These are phyloP conservation scores for Mayetiola destructor DNA, from an alignment of 2,888 invertebrate genomes.

Conservation along the genomic window DNA sequence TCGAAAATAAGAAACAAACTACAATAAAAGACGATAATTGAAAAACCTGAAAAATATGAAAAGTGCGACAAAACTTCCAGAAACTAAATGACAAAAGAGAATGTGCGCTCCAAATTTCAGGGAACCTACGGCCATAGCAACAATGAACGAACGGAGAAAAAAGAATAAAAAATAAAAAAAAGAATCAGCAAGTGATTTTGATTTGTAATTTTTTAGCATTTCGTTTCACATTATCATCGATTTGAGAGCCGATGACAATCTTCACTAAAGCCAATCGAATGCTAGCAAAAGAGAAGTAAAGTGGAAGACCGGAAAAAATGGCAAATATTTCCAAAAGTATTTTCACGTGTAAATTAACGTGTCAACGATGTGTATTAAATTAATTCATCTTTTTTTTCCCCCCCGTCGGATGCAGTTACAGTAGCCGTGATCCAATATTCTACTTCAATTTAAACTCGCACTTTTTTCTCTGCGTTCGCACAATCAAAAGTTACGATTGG, in stretches of 20 bases:
- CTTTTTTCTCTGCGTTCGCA: not conserved
- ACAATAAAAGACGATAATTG: not conserved
- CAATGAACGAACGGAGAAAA: not conserved
- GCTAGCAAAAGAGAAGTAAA: too few species aligned
- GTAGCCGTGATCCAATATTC: not conserved
- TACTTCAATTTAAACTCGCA: not conserved
- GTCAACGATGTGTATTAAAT: slow-evolving; percentile 11
- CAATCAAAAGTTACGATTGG: not conserved
- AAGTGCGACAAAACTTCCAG: slow-evolving; percentile 2
- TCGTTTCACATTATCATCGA: not conserved
- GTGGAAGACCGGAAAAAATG: not conserved
- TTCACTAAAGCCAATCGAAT: not conserved
- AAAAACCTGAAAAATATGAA: not conserved
- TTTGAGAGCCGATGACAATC: not conserved
- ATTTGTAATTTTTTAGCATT: not conserved
- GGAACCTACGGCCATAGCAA: not conserved
- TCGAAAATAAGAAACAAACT: too few species aligned
- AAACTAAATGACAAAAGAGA: not conserved
- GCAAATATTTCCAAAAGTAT: slow-evolving; percentile 8
- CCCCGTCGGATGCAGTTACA: not conserved
- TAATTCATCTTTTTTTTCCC: not conserved
- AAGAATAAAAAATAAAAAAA: not conserved
- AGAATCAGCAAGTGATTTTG: not conserved
- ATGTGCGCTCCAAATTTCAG: not conserved
- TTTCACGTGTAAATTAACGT: slow-evolving; percentile 11